Evolutionary conservation across 2,888 invertebrate genomes (phyloP).

Genomic region (Fissipunctia ypsillon): DNA sequence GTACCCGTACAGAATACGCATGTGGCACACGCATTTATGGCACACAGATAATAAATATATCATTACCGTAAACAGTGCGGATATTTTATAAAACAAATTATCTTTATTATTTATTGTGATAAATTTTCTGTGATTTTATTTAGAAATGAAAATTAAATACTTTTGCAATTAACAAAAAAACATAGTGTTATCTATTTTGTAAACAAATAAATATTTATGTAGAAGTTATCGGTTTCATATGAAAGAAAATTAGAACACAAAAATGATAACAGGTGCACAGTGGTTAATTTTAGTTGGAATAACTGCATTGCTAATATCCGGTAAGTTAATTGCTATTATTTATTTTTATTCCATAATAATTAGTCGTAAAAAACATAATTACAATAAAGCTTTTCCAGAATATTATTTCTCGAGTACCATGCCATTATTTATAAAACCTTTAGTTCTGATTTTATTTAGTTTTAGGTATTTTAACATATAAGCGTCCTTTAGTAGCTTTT

Average conservation of each 20-base stretch:
- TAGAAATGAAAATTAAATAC: neutral
- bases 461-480: neutral
- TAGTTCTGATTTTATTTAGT: neutral
- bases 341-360: neutral
- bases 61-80: conserved; percentile 23
- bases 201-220: conserved; percentile 29
- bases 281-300: conserved; percentile 86
- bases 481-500: no score
- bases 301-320: conserved; percentile 80
- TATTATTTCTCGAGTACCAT: no score
- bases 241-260: conserved; percentile 47
- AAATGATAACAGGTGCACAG: conserved; percentile 81
- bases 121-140: conserved; percentile 41
- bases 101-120: conserved; percentile 44
- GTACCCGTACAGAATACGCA: conserved; percentile 77
- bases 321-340: conserved; percentile 72
- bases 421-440: neutral
- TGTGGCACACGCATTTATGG: conserved; percentile 74
- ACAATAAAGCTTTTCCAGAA: neutral
- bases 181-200: conserved; percentile 1
- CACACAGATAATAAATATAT: conserved; percentile 31
- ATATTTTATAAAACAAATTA: neutral
- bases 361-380: neutral
- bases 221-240: conserved; percentile 23
- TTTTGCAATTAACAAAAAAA: no score